These are phyloP conservation scores for Channallabes apus DNA, from an alignment of 2,797 vertebrate species.

Conservation along the genomic window DNA sequence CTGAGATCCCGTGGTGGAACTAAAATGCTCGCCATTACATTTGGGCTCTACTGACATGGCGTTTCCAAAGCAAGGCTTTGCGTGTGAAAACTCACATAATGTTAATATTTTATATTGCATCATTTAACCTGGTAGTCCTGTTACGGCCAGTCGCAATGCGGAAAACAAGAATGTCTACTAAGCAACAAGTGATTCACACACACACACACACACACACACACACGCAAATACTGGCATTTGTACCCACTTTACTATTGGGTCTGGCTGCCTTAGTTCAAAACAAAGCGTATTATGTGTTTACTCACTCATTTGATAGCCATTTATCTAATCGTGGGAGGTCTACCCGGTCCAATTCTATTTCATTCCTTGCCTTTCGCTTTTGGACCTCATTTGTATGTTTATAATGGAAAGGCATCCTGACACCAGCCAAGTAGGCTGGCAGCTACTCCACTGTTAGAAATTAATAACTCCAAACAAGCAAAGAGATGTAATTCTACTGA, in stretches of 20 bases:
- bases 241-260: background rate
- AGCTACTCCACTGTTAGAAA: slow-evolving; percentile 13
- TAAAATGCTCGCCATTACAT: background rate
- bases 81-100: background rate
- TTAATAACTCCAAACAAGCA: slow-evolving; percentile 24
- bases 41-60: background rate
- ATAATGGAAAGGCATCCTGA: background rate
- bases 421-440: slow-evolving; percentile 18
- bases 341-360: slow-evolving; percentile 6
- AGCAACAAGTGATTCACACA: slow-evolving; percentile 11
- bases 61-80: slow-evolving; percentile 9
- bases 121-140: background rate
- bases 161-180: slow-evolving; percentile 8
- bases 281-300: background rate
- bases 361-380: background rate
- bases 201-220: slow-evolving; percentile 3
- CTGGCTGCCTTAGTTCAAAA: background rate
- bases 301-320: slow-evolving; percentile 14
- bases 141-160: background rate
- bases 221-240: background rate
- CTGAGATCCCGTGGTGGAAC: background rate
- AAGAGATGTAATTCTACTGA: background rate
- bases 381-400: background rate
- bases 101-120: background rate
- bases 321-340: slow-evolving; percentile 13